phyloP scores from a whole-genome alignment of 2,888 invertebrate species.

The Zygothrica quintamaculata region DNA sequence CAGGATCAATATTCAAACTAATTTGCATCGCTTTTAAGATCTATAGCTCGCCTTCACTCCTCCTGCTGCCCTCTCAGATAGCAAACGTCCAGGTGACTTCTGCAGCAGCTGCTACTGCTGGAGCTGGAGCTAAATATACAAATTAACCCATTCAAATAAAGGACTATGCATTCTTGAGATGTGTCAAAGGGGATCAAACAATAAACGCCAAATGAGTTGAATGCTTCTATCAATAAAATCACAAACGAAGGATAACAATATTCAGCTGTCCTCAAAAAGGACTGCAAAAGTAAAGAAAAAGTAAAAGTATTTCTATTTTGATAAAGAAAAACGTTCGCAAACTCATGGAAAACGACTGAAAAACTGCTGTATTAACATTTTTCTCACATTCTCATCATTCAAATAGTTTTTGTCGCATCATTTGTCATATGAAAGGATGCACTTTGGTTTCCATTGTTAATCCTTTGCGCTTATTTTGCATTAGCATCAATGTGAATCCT shows the following conservation, averaged over 20 bases:
- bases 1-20: slow-evolving; percentile 52
- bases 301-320: slow-evolving; percentile 49
- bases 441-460: slow-evolving; percentile 46
- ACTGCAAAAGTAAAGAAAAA: slow-evolving; percentile 36
- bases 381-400: slow-evolving; percentile 52
- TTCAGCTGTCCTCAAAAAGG: slow-evolving; percentile 2
- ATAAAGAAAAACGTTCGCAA: slow-evolving; percentile 30
- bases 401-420: slow-evolving; percentile 39
- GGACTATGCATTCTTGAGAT: slow-evolving; percentile 43
- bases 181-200: slow-evolving; percentile 70
- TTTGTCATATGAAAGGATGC: slow-evolving; percentile 53
- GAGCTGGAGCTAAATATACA: slow-evolving; percentile 66
- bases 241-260: slow-evolving; percentile 19
- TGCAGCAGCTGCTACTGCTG: slow-evolving; percentile 20
- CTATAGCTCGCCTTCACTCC: slow-evolving; percentile 4
- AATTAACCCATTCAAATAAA: slow-evolving; percentile 77
- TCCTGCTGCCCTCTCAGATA: neutral
- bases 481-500: slow-evolving; percentile 48
- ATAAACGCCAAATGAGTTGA: slow-evolving; percentile 59
- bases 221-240: slow-evolving; percentile 63
- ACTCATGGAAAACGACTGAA: slow-evolving; percentile 33
- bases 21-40: slow-evolving; percentile 1
- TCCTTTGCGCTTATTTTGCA: slow-evolving; percentile 76
- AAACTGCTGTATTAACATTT: slow-evolving; percentile 13
- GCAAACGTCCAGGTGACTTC: slow-evolving; percentile 28